Evolutionary conservation across 2,113 vertebrate genomes (phyloP), one percentile per base, ranked within the genome.

Genomic region (Emberiza fucata): DNA sequence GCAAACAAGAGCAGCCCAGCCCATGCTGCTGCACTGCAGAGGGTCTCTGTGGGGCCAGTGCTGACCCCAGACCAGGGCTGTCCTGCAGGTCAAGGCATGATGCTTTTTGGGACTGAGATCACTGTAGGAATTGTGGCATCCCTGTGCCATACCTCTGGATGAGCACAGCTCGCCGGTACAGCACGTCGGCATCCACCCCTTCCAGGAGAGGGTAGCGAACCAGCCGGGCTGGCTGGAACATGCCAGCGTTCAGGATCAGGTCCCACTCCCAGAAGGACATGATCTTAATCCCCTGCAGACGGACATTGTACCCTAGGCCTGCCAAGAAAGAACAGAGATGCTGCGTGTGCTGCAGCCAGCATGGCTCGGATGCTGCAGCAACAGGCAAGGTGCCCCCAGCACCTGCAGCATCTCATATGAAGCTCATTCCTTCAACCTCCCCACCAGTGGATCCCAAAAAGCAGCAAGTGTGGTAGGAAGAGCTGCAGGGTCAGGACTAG

Each of bases 131-230:
- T 0, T 3, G 42, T 17, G 37, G 61, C 12, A 15, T 61, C 25
- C 57, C 64, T 3, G 4, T 53, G 20, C 37, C 1, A 0, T 94
- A 99, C 99, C 99, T 99, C 97, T 99, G 98, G 50, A 99, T 98
- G 68, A 99, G 97, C 54, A 99, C 96, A 0, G 98, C 98, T 94
- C 99, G 97, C 54, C 98, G 98, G 97, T 99, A 99, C 29, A 99
- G 98, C 65, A 98, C 56, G 3, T 99, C 98, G 0, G 98, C 92
- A 1, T 97, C 97, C 22, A 98, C 98, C 69, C 99, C 98, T 97
- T 99, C 98, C 86, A 99, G 98, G 35, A 99, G 99, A 3, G 99
- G 99, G 93, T 99, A 99, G 56, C 99, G 98, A 88, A 99, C 99
- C 63, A 99, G 97, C 61, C 23, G 48, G 33, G 98, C 96, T 1